phyloP scores from a whole-genome alignment of 2,888 invertebrate species.

The Creontiades dilutus region DNA sequence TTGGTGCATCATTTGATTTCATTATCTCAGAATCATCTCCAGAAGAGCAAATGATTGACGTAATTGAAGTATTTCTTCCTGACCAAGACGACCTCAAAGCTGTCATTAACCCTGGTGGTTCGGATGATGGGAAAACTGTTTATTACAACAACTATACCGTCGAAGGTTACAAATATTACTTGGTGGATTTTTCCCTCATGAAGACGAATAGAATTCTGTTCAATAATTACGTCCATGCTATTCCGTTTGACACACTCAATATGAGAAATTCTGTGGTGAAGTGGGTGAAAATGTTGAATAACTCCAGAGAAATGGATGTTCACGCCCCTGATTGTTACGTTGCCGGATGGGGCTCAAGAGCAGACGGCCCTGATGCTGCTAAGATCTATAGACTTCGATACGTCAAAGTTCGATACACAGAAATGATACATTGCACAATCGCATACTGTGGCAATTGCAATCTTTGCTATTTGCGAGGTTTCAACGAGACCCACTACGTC shows the following conservation, averaged over 20 bases:
- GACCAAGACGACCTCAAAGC: neutral
- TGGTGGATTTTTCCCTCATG: neutral
- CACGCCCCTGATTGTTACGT: neutral
- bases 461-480: neutral
- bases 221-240: neutral
- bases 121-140: too few species aligned
- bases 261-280: neutral
- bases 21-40: neutral
- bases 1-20: neutral
- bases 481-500: neutral
- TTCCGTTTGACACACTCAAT: neutral
- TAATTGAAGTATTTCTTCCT: neutral
- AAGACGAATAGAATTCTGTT: neutral
- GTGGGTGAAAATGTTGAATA: neutral
- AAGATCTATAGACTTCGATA: neutral
- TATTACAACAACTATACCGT: neutral
- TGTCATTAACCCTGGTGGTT: neutral
- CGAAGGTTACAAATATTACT: neutral
- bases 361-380: neutral
- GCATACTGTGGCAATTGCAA: conserved; percentile 23
- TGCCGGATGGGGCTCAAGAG: neutral
- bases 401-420: neutral
- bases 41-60: neutral
- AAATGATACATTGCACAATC: neutral
- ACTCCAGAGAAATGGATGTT: neutral